Conservation (phyloP, 1,140 invertebrate genomes). For the Cyclina sinensis region DNA sequence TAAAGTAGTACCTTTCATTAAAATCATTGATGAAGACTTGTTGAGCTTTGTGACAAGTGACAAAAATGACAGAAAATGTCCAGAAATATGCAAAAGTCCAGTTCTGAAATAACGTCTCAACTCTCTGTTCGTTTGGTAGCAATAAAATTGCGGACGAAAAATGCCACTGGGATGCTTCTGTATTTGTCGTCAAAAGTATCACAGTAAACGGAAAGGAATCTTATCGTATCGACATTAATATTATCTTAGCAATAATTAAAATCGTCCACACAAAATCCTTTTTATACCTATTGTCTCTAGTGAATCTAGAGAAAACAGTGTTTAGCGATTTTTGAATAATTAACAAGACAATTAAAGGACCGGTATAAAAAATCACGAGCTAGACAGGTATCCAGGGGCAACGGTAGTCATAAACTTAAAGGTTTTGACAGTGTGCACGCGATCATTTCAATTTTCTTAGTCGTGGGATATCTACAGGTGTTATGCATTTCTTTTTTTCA, state of each 20-base stretch:
- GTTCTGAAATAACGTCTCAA: too few species aligned
- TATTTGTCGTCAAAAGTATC: too few species aligned
- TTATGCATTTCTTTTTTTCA: neutral
- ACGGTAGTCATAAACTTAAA: neutral
- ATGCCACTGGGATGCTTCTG: too few species aligned
- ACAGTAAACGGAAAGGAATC: too few species aligned
- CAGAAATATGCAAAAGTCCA: too few species aligned
- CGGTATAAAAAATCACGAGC: neutral
- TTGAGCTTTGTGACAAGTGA: too few species aligned
- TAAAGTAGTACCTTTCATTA: too few species aligned
- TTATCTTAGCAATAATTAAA: neutral
- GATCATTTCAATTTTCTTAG: neutral
- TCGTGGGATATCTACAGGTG: slow-evolving; percentile 24
- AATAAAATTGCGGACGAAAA: too few species aligned
- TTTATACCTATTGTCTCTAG: neutral
- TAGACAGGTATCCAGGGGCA: neutral
- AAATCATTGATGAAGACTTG: too few species aligned
- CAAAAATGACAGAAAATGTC: too few species aligned
- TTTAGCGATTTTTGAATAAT: slow-evolving; percentile 24
- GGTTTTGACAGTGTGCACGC: neutral
- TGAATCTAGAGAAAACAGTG: neutral
- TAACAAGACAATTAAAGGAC: neutral
- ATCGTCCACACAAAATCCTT: neutral
- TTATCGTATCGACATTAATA: too few species aligned
- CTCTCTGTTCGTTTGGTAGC: too few species aligned